Conservation (phyloP, 2,888 invertebrate species). For the Alentia gelatinosa region DNA sequence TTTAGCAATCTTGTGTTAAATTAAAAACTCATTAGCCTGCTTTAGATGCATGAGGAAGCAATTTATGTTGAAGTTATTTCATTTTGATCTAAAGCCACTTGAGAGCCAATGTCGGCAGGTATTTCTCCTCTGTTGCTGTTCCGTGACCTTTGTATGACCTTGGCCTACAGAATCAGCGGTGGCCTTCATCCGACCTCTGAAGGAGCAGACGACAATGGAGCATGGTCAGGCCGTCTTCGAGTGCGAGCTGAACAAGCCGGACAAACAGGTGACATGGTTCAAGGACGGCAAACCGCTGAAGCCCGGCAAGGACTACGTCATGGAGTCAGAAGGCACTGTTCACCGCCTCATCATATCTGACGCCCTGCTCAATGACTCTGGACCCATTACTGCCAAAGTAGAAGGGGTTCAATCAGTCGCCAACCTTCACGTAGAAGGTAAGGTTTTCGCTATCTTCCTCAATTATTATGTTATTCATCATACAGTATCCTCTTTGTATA, state of each 20-base stretch:
- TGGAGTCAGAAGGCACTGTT: slow-evolving; percentile 69
- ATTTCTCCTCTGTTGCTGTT: neutral
- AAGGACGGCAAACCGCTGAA: slow-evolving; percentile 62
- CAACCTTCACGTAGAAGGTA: slow-evolving; percentile 42
- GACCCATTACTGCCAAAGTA: slow-evolving; percentile 69
- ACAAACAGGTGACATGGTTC: slow-evolving; percentile 68
- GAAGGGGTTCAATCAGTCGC: slow-evolving; percentile 51
- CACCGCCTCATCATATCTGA: slow-evolving; percentile 71
- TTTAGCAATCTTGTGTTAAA: no score
- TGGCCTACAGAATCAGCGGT: slow-evolving; percentile 71
- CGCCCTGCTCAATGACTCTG: slow-evolving; percentile 69
- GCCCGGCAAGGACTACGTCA: slow-evolving; percentile 68
- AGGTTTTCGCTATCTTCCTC: neutral
- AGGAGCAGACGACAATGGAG: slow-evolving; percentile 71
- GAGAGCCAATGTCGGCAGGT: neutral
- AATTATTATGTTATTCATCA: neutral
- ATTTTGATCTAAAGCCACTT: neutral
- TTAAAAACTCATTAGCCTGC: neutral
- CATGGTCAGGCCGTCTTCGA: slow-evolving; percentile 75
- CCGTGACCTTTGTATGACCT: slow-evolving; percentile 21
- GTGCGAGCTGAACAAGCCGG: slow-evolving; percentile 73
- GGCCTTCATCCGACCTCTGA: slow-evolving; percentile 71
- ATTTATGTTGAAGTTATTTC: neutral
- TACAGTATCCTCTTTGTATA: neutral
- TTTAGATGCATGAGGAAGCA: slow-evolving; percentile 29